Percentiles rank a stretch among this genome's conserved stretches.
These are phyloP conservation scores for Taxidea taxus DNA, from an alignment of 2,113 vertebrate genomes.

Conservation along the genomic window DNA sequence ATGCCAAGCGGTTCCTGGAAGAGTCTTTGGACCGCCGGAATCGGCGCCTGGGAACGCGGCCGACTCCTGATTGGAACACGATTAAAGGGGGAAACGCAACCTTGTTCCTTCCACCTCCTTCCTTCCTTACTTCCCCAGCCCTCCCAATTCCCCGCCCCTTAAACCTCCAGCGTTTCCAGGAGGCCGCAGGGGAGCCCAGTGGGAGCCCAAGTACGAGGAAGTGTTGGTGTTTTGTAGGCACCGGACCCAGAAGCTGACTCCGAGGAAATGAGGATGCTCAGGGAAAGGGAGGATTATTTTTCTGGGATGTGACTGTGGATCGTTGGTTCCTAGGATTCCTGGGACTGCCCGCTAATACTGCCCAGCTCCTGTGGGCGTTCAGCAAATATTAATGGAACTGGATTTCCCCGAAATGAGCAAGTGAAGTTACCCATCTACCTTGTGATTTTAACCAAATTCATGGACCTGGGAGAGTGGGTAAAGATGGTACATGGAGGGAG, in stretches of 20 bases:
- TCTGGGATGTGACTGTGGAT: slow-evolving; percentile 3
- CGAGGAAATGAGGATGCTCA: background rate
- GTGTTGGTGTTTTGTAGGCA: background rate
- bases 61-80: background rate
- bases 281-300: slow-evolving; percentile 16
- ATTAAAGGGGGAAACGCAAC: background rate
- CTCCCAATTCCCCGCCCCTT: background rate
- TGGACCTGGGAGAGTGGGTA: background rate
- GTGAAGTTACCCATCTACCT: background rate
- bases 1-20: slow-evolving; percentile 50
- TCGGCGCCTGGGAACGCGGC: background rate
- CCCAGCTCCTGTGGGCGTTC: slow-evolving; percentile 14
- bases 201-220: slow-evolving; percentile 1
- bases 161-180: background rate
- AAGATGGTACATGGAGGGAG: too few species aligned
- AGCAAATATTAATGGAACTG: slow-evolving; percentile 48
- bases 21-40: background rate
- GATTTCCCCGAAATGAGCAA: slow-evolving; percentile 43
- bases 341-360: slow-evolving; percentile 7
- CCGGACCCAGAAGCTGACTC: slow-evolving; percentile 9
- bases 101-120: background rate
- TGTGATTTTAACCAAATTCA: slow-evolving; percentile 1
- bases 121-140: background rate
- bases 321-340: slow-evolving; percentile 22
- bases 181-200: background rate